Evolutionary conservation across 1,140 invertebrate species (phyloP), one percentile per base, ranked within the genome.

Genomic region (Aphaenogaster rudis): DNA sequence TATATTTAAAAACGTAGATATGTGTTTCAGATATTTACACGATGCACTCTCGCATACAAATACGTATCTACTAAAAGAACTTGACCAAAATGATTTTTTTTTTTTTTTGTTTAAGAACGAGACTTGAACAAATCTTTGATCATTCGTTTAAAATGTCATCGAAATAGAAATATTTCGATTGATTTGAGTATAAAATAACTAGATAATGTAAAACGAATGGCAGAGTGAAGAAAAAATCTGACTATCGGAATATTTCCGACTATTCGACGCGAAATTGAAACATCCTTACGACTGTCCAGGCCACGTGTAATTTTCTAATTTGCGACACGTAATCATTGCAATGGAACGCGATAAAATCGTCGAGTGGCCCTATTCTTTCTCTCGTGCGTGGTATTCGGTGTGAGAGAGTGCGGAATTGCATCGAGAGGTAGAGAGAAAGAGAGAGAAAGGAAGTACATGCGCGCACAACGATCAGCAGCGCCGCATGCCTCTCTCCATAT

Each of bases 401-500:
- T 28, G 28, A 28, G 28, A 28, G 28, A 28, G 21, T 9, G 3
- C 36, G 4, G 17, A 81, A 57, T 86, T 50, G n/a, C 39, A 67
- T 33, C 11, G 42, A 17, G 9, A 54, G 42, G 8, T 21, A 1
- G 5, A 45, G 33, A 74, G 45, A 50, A 15, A 50, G 45, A 81
- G 50, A 57, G 52, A 77, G 63, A 74, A n/a, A 57, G 63, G 54
- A 59, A 78, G 45, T 42, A 57, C 36, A 63, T 64, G 48, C 74
- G 52, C 61, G 67, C 86, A 88, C 72, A 77, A 57, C 66, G 84
- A 79, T 28, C 28, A 77, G 86, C 85, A 61, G 72, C 59, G 42
- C 67, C 88, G 89, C 89, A 88, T 92, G 71, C 90, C 88, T 91
- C 86, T 88, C 87, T 85, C 82, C 72, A 80, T 85, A 87, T 88